These are phyloP conservation scores for Himalopsyche kuldschensis DNA, from an alignment of 2,888 invertebrate species.

Conservation along the genomic window DNA sequence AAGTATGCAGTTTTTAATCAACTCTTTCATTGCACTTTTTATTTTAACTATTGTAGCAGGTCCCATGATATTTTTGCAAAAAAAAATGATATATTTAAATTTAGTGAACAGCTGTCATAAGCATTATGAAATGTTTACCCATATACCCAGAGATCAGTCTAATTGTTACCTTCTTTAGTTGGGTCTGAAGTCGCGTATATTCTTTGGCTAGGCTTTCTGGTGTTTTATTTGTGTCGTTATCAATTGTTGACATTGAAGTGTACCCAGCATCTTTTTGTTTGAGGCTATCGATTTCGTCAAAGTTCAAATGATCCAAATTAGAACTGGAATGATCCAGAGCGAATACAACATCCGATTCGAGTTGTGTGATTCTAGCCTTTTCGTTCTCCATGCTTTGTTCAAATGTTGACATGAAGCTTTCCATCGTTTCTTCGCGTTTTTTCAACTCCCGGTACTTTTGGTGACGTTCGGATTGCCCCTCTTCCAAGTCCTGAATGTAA, in stretches of 20 bases:
- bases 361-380: slow-evolving; percentile 61
- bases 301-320: slow-evolving; percentile 61
- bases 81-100: too few relatives aligned
- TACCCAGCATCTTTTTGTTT: slow-evolving; percentile 60
- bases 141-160: slow-evolving; percentile 45
- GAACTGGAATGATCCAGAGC: slow-evolving; percentile 69
- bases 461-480: slow-evolving; percentile 72
- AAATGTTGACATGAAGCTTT: slow-evolving; percentile 69
- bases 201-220: slow-evolving; percentile 52
- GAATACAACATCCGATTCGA: slow-evolving; percentile 67
- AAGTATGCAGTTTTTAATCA: too few relatives aligned
- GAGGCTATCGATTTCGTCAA: slow-evolving; percentile 58
- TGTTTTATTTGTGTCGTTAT: slow-evolving; percentile 42
- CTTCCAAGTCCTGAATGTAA: slow-evolving; percentile 63
- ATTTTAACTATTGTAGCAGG: not conserved
- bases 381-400: slow-evolving; percentile 67
- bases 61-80: not conserved
- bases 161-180: slow-evolving; percentile 62
- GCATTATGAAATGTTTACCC: not conserved
- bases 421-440: slow-evolving; percentile 80
- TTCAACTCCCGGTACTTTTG: slow-evolving; percentile 79
- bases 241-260: slow-evolving; percentile 52
- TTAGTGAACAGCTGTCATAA: too few relatives aligned
- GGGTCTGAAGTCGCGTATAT: slow-evolving; percentile 64
- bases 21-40: too few relatives aligned